Evolutionary conservation across 2,113 vertebrate genomes (phyloP).

Genomic region (Xiphophorus couchianus): DNA sequence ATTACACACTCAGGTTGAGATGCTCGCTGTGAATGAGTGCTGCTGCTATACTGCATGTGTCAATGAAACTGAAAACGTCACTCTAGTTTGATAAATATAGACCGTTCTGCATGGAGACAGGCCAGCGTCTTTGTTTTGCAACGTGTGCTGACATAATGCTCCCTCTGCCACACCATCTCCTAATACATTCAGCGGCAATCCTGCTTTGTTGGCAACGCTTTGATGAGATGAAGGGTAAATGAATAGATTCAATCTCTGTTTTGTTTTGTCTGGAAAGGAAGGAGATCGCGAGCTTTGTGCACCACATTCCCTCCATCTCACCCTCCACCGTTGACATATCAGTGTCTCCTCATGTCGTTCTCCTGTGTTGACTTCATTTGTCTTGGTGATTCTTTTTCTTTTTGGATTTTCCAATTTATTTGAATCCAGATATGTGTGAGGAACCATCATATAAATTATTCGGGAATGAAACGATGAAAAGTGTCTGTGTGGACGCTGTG

Average conservation of each 20-base stretch:
- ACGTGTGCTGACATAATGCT: conserved; percentile 38
- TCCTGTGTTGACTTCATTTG: background rate
- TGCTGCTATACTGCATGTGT: conserved; percentile 56
- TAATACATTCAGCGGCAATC: conserved; percentile 33
- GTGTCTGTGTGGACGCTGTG: background rate
- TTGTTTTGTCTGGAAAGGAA: conserved; percentile 17
- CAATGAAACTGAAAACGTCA: conserved; percentile 45
- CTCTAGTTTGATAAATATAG: conserved; percentile 58
- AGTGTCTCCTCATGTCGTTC: conserved; percentile 15
- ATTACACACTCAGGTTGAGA: conserved; percentile 40
- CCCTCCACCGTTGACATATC: conserved; percentile 24
- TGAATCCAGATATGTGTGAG: background rate
- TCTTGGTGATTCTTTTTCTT: background rate
- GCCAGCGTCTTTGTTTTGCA: conserved; percentile 27
- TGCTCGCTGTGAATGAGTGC: conserved; percentile 43
- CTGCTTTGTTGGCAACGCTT: conserved; percentile 62
- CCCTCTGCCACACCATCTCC: conserved; percentile 42
- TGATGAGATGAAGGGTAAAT: conserved; percentile 56
- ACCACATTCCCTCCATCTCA: conserved; percentile 36
- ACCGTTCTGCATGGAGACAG: conserved; percentile 69
- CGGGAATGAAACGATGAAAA: background rate
- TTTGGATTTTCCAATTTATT: background rate
- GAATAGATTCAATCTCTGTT: conserved; percentile 25
- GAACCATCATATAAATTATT: background rate
- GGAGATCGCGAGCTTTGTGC: conserved; percentile 34